Conservation (phyloP, 2,888 invertebrate genomes). For the Drosophila greeni region DNA sequence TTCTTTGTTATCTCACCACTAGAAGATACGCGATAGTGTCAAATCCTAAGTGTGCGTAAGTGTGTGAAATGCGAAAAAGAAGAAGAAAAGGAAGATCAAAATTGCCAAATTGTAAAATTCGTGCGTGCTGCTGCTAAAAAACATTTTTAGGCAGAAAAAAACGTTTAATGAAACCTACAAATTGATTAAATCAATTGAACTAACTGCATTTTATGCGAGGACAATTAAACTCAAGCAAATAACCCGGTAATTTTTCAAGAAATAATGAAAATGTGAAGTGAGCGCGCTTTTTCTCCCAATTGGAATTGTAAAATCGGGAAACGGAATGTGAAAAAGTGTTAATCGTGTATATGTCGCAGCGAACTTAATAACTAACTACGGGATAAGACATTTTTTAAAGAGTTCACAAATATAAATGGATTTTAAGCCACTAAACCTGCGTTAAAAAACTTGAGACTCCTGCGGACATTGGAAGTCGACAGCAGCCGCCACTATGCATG, state of each 20-base stretch:
- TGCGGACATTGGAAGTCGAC: not conserved
- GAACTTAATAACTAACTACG: not conserved
- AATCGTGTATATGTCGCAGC: not conserved
- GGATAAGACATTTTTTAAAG: not conserved
- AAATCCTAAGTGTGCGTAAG: too few relatives aligned
- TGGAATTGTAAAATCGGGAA: not conserved
- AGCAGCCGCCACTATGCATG: not conserved
- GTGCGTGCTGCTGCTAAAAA: not conserved
- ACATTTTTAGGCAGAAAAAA: not conserved
- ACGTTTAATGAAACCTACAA: not conserved
- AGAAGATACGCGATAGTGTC: too few relatives aligned
- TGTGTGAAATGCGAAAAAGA: too few relatives aligned
- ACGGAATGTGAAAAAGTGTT: not conserved
- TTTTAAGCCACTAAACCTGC: not conserved
- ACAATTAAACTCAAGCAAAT: not conserved
- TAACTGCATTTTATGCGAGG: too few relatives aligned
- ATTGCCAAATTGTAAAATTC: not conserved
- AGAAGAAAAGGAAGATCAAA: not conserved
- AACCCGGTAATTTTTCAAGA: not conserved
- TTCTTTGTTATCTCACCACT: too few relatives aligned
- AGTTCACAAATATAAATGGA: not conserved
- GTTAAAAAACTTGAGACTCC: not conserved
- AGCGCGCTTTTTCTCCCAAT: not conserved
- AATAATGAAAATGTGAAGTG: not conserved
- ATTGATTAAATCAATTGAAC: not conserved